Base-by-base conservation (phyloP, 92 coral and sea anemone species). In the Umimayanthus chanpuru region DNA sequence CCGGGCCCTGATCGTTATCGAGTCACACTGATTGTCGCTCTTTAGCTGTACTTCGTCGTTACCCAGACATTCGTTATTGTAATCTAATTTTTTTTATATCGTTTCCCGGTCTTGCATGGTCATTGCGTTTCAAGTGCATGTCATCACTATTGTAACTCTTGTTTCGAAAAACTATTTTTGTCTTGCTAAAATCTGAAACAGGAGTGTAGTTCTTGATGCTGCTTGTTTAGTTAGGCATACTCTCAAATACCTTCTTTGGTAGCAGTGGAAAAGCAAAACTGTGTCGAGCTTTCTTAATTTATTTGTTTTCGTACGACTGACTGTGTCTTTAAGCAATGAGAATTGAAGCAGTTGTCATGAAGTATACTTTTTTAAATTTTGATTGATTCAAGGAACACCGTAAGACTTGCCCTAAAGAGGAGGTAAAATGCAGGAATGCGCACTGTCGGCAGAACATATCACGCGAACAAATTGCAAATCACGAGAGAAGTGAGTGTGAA, bases 401-500 rank as follows among this genome's bases (percentile, higher is more conserved):
- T 5, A 15, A 81, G 73, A 32, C 53, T 5, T 81, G 85, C 85
- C 73, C 32, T 6, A 81, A 81, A 38, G 85, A 81, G 43, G 85
- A 81, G 20, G 1, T 81, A 23, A 81, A 16, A 40, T 81, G 85
- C 50, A 30, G 73, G 30, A 81, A 81, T 25, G 44, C 55, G 11
- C 29, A 56, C 15, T 81, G 85, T 20, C 73, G 43, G 29, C 85
- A 30, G 49, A 81, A 26, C 36, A n/a, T 81, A 21, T 55, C 73
- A 40, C 85, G 85, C 38, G 85, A 61, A 36, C 73, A 81, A 32
- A 56, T 81, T 16, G 43, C 30, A 29, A 56, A 81, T 9, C 85
- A 81, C 85, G 85, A 81, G 30, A 81, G 72, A 64, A 21, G 26
- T 18, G 85, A 58, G 39, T 81, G 85, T 12, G 85, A 81, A 64